These are phyloP conservation scores for Teleogryllus oceanicus DNA, from an alignment of 2,888 invertebrate species.

Conservation along the genomic window DNA sequence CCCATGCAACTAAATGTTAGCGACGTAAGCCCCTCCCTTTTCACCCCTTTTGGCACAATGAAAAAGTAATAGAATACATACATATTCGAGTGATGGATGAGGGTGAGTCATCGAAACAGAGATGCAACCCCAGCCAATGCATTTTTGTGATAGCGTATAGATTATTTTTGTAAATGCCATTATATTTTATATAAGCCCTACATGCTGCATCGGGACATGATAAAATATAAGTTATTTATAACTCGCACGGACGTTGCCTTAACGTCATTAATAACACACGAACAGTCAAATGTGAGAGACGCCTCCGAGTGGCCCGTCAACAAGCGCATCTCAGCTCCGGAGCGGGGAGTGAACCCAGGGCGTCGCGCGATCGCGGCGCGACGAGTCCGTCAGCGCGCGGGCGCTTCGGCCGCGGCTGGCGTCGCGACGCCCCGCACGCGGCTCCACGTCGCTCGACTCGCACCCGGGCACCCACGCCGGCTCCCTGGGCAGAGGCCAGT, in stretches of 20 bases:
- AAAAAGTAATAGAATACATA: conserved; percentile 18
- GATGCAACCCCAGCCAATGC: conserved; percentile 3
- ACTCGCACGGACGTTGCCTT: neutral
- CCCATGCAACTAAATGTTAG: neutral
- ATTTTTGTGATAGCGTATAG: conserved; percentile 18
- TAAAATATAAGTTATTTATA: conserved; percentile 18
- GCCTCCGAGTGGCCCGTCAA: too few relatives aligned
- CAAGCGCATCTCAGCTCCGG: too few relatives aligned
- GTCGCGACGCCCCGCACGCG: too few relatives aligned
- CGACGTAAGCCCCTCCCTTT: neutral
- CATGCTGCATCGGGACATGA: neutral
- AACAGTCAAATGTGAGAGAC: neutral
- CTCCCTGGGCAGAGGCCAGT: too few relatives aligned
- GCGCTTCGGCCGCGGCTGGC: too few relatives aligned
- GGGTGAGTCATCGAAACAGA: conserved; percentile 3
- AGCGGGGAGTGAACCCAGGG: too few relatives aligned
- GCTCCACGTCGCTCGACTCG: too few relatives aligned
- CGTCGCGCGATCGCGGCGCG: too few relatives aligned
- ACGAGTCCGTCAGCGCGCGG: too few relatives aligned
- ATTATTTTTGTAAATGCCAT: conserved; percentile 18
- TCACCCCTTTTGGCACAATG: conserved; percentile 2
- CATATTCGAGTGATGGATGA: conserved; percentile 11
- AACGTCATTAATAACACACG: neutral
- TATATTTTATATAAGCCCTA: conserved; percentile 3
- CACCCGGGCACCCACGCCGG: too few relatives aligned